Conservation (phyloP, 2,113 vertebrate species). For the Scatophagus argus region DNA sequence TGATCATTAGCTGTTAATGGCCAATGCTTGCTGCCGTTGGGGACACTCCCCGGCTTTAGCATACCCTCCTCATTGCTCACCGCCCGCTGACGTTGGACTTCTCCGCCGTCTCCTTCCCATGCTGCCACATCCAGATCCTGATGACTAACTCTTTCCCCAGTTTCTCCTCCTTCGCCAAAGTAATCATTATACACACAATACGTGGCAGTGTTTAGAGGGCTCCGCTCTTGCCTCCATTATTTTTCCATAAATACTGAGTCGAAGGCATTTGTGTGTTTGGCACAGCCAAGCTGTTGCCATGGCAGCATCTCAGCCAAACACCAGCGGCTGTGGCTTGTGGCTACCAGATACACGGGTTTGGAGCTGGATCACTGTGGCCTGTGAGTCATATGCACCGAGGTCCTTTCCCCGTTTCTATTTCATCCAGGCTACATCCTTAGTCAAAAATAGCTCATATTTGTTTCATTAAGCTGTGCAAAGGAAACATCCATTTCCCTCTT, state of each 20-base stretch:
- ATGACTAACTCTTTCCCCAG: constrained; percentile 80
- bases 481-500: constrained; percentile 42
- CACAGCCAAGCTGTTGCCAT: constrained; percentile 63
- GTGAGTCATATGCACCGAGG: constrained; percentile 70
- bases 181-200: constrained; percentile 59
- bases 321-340: constrained; percentile 67
- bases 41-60: constrained; percentile 55
- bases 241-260: constrained; percentile 78
- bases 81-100: constrained; percentile 34
- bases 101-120: constrained; percentile 30
- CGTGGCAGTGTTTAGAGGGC: constrained; percentile 72
- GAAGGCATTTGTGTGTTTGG: constrained; percentile 58
- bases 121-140: constrained; percentile 51
- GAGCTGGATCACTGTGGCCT: constrained; percentile 31
- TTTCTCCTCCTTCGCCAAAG: constrained; percentile 56
- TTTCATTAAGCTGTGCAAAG: constrained; percentile 14
- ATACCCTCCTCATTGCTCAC: constrained; percentile 52
- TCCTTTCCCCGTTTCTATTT: constrained; percentile 55
- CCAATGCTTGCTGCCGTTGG: neutral
- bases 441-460: constrained; percentile 59
- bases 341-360: constrained; percentile 43
- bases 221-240: constrained; percentile 39
- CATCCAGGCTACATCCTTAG: constrained; percentile 19
- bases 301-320: constrained; percentile 55
- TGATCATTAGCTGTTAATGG: constrained; percentile 31